Evolutionary conservation across 2,888 invertebrate species (phyloP), one percentile per base, ranked within the genome.

Genomic region (Pollenia labialis): DNA sequence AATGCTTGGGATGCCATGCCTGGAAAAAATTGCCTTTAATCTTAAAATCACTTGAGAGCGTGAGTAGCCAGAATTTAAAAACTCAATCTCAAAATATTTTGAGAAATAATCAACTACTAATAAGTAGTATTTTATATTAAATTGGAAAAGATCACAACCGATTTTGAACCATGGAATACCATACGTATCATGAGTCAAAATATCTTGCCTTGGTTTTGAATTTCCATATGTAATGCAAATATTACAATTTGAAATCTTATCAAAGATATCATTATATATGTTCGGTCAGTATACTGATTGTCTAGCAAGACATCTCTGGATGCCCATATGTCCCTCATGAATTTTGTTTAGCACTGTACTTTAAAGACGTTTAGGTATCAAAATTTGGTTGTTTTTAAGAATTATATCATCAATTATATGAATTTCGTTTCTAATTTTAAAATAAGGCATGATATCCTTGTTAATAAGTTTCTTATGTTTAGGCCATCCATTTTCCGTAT

Each of bases 71-170:
- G 42, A 60, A 7, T 62, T 80, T 9, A 80, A 54, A 7, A n/a
- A n/a, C n/a, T n/a, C n/a, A 72, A 88, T 68, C 84, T 89, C 88
- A 32, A 85, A 44, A 74, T 81, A 89, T 62, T 89, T 88, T n/a
- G 88, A 88, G 54, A 69, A 89, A 79, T 89, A 89, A 75, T 89
- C 88, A 12, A 88, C 87, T 4, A 86, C 85, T 42, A 88, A 16
- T 56, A 87, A 64, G 79, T 85, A 82, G 6, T 69, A 9, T 54
- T 83, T 79, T 52, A 82, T 87, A 18, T 88, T 82, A 42, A 80
- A 81, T 48, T 85, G 85, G 50, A 89, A 88, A 4, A 89, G 42
- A 77, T 89, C 88, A 4, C 69, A 75, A 40, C 85, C 85, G 1
- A 81, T 32, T 74, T 85, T 85, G 46, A 76, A 72, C 77, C 85